These are phyloP conservation scores for Cheilosia impressa DNA, from an alignment of 2,888 invertebrate genomes.

Conservation along the genomic window DNA sequence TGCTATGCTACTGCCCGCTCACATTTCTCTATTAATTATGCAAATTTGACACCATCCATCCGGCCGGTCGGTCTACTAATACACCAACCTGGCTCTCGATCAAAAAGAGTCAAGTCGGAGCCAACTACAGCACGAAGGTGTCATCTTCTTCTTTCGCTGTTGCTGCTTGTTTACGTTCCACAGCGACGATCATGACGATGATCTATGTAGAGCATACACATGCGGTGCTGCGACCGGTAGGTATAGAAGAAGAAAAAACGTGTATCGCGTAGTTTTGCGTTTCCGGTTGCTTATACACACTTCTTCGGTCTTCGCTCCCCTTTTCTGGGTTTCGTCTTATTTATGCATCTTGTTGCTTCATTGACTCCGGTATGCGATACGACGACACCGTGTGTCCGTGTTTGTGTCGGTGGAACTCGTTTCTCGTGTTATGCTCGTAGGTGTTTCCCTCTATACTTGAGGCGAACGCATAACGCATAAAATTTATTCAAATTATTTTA, in stretches of 20 bases:
- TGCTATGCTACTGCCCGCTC: constrained; percentile 47
- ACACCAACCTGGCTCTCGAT: constrained; percentile 59
- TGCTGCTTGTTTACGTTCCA: constrained; percentile 69
- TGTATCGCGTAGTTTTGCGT: constrained; percentile 71
- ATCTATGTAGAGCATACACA: constrained; percentile 67
- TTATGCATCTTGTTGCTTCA: constrained; percentile 67
- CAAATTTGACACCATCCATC: constrained; percentile 75
- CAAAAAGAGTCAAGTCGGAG: constrained; percentile 42
- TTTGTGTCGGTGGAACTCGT: constrained; percentile 59
- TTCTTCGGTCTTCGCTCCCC: constrained; percentile 62
- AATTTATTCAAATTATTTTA: constrained; percentile 75
- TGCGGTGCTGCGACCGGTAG: constrained; percentile 4
- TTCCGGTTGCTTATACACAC: constrained; percentile 73
- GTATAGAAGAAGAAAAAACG: constrained; percentile 38
- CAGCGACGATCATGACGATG: constrained; percentile 56
- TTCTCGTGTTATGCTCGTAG: constrained; percentile 59
- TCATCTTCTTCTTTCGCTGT: constrained; percentile 52
- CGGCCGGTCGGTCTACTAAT: constrained; percentile 69
- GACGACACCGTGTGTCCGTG: constrained; percentile 16
- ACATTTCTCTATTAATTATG: constrained; percentile 73
- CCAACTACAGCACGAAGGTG: constrained; percentile 54
- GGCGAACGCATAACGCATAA: constrained; percentile 71
- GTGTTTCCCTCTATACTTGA: constrained; percentile 47
- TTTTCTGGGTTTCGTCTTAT: constrained; percentile 68
- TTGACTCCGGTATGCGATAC: constrained; percentile 68